phyloP scores from a whole-genome alignment of 2,113 vertebrate species.

The Prunella himalayana region DNA sequence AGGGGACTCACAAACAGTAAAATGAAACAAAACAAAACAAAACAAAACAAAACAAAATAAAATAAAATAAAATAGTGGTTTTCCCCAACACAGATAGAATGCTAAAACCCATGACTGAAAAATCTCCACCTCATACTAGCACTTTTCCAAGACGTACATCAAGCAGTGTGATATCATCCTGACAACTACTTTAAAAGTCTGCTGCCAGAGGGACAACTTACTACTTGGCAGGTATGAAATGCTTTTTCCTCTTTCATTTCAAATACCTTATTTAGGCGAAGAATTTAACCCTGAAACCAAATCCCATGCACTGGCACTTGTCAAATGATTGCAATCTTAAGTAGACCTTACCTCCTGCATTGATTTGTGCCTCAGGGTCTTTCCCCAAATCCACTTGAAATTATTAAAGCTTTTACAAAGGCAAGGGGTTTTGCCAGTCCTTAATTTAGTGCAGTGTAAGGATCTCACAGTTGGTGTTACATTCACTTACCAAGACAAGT shows the following conservation, averaged over 20 bases:
- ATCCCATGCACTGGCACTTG: not conserved
- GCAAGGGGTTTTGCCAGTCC: not conserved
- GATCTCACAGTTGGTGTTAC: not conserved
- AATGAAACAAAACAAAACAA: not conserved
- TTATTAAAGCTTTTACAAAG: not conserved
- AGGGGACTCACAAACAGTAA: not conserved
- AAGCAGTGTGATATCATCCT: not conserved
- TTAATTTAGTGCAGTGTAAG: not conserved
- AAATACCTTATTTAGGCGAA: not conserved
- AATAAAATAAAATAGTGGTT: not conserved
- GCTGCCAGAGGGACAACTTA: not conserved
- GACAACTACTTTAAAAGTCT: not conserved
- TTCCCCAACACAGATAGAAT: not conserved
- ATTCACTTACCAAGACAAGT: not conserved
- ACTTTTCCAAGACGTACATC: not conserved
- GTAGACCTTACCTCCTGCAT: not conserved
- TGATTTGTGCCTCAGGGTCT: not conserved
- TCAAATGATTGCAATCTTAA: not conserved
- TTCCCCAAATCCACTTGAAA: not conserved
- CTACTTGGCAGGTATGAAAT: not conserved
- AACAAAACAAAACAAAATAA: not conserved
- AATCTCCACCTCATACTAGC: not conserved
- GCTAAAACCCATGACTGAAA: not conserved
- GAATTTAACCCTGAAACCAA: not conserved
- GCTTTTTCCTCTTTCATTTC: not conserved